Conservation (phyloP, 2,797 vertebrate genomes). For the Heterohyrax brucei region DNA sequence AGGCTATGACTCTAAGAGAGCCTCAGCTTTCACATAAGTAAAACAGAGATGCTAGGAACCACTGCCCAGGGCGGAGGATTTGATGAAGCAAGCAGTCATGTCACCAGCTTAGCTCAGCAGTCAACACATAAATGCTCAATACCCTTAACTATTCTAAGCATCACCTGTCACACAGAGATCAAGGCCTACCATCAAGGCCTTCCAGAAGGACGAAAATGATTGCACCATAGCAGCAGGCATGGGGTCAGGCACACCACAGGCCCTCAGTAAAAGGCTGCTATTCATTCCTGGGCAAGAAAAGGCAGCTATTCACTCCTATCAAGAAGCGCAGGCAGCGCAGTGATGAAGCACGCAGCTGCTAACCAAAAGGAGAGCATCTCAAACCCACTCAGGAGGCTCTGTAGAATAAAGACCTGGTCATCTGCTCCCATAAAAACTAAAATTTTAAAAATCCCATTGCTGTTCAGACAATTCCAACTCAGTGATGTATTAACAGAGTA, state of each 20-base stretch:
- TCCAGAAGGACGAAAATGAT: neutral
- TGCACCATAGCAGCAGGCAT: rapidly evolving
- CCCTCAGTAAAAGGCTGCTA: neutral
- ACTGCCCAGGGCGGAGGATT: neutral
- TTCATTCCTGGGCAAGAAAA: neutral
- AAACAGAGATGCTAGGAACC: neutral
- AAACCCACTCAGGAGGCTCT: neutral
- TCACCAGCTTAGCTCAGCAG: too few species aligned
- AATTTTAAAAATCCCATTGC: too few species aligned
- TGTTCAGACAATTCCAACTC: too few species aligned
- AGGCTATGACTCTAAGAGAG: neutral
- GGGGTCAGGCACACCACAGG: neutral
- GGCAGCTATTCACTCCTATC: neutral
- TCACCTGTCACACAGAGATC: neutral
- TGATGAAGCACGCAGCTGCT: neutral
- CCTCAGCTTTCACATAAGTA: neutral
- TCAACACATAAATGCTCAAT: neutral
- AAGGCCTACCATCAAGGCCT: neutral
- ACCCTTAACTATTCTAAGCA: neutral
- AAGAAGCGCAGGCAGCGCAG: neutral
- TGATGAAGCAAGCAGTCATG: rapidly evolving
- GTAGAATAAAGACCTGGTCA: neutral
- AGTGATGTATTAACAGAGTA: too few species aligned
- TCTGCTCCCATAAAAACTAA: too few species aligned
- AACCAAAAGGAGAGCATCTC: neutral